A percentile compares a stretch with the other conserved stretches of the same genome.
phyloP scores from a whole-genome alignment of 2,113 vertebrate genomes.

The Muscicapa adusta region DNA sequence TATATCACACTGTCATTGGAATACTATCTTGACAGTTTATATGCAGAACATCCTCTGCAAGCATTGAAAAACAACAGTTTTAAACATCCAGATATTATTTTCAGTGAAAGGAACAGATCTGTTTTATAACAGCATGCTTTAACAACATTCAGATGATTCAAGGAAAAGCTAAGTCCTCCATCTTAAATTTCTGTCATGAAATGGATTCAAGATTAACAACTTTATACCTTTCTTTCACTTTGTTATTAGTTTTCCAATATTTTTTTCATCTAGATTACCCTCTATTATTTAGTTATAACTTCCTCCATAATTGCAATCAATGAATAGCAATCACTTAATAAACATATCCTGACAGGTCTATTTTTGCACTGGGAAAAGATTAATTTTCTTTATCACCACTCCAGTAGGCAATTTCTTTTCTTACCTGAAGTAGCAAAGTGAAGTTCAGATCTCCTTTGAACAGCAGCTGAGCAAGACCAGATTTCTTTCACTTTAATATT shows the following conservation, averaged over 20 bases:
- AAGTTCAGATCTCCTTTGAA: neutral
- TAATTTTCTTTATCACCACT: constrained; percentile 73
- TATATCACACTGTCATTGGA: neutral
- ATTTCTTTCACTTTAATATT: neutral
- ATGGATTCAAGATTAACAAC: constrained; percentile 14
- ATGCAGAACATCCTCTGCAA: neutral
- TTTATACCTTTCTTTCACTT: neutral
- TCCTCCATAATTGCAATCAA: constrained; percentile 71
- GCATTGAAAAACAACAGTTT: neutral
- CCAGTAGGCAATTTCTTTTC: constrained; percentile 57
- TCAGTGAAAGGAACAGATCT: neutral
- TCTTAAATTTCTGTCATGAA: neutral
- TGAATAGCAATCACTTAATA: constrained; percentile 74
- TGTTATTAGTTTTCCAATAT: constrained; percentile 55
- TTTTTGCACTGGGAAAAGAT: constrained; percentile 73
- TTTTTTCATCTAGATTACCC: constrained; percentile 42
- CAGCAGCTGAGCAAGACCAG: neutral
- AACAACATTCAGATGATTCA: neutral
- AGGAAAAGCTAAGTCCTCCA: neutral
- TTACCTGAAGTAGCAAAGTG: constrained; percentile 54
- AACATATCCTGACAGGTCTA: constrained; percentile 68
- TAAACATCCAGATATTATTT: neutral
- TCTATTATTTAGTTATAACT: constrained; percentile 69
- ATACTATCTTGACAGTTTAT: neutral
- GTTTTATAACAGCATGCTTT: neutral